Evolutionary conservation across 35 echinoderm and acorn worm species (phyloP).

Genomic region (Diadema setosum): DNA sequence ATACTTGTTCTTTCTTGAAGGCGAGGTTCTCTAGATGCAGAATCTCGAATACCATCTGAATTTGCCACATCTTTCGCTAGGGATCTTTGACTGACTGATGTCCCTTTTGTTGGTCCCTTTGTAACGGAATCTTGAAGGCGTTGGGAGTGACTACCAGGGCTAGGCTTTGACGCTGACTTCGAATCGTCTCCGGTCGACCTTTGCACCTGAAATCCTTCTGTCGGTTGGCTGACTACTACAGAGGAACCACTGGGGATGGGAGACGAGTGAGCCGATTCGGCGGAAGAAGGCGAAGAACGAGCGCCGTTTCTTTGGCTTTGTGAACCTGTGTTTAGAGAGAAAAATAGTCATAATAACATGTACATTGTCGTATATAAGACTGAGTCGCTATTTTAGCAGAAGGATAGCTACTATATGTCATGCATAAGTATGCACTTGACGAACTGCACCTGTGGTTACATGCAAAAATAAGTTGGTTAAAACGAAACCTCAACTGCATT

Average conservation of each 20-base stretch:
- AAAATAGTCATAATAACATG: too few species aligned
- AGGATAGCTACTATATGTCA: too few species aligned
- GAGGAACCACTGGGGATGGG: background rate
- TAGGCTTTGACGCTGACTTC: background rate
- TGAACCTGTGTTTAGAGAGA: background rate
- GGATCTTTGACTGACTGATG: background rate
- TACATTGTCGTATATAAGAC: too few species aligned
- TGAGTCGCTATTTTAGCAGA: too few species aligned
- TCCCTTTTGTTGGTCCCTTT: background rate
- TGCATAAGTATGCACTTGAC: too few species aligned
- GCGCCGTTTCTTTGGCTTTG: background rate
- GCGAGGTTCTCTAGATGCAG: background rate
- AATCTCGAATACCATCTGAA: background rate
- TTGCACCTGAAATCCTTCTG: background rate
- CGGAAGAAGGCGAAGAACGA: background rate
- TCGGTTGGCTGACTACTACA: conserved; percentile 2
- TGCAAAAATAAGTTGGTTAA: too few species aligned
- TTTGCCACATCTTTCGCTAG: background rate
- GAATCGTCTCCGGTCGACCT: background rate
- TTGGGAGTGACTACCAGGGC: background rate
- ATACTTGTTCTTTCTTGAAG: background rate
- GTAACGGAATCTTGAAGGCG: background rate
- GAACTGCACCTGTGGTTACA: too few species aligned
- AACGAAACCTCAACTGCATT: too few species aligned
- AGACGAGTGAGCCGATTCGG: conserved; percentile 3